phyloP scores from a whole-genome alignment of 2,888 invertebrate genomes.

The Epirrhoe alternata region DNA sequence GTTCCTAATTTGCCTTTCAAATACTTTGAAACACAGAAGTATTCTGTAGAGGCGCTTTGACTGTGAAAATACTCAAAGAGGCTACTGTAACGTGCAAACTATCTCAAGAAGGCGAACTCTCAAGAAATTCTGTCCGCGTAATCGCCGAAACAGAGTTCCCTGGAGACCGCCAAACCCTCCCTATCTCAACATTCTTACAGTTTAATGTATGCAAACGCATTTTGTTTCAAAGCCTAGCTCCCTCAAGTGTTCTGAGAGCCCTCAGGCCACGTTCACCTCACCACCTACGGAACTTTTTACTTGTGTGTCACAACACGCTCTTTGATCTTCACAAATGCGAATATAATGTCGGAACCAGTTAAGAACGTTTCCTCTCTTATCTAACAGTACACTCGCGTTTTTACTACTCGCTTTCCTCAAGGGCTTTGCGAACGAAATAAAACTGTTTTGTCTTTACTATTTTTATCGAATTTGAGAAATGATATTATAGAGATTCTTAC shows the following conservation, averaged over 20 bases:
- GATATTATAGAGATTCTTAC: slow-evolving; percentile 61
- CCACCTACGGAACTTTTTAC: slow-evolving; percentile 69
- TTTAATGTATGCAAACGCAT: slow-evolving; percentile 86
- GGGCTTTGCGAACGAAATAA: slow-evolving; percentile 67
- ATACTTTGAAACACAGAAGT: slow-evolving; percentile 80
- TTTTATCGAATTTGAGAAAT: slow-evolving; percentile 66
- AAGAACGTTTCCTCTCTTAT: slow-evolving; percentile 71
- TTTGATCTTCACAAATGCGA: slow-evolving; percentile 84
- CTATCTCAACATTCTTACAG: slow-evolving; percentile 84
- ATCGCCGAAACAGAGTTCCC: slow-evolving; percentile 82
- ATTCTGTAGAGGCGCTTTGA: slow-evolving; percentile 74
- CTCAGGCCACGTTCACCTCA: slow-evolving; percentile 72
- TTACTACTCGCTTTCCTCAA: slow-evolving; percentile 64
- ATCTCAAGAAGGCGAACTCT: slow-evolving; percentile 76
- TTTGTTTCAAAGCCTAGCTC: slow-evolving; percentile 84
- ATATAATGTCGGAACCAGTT: slow-evolving; percentile 81
- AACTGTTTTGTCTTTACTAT: slow-evolving; percentile 66
- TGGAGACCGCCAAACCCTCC: slow-evolving; percentile 71
- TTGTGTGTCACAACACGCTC: slow-evolving; percentile 78
- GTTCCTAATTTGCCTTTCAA: slow-evolving; percentile 82
- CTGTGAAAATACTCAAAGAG: slow-evolving; percentile 76
- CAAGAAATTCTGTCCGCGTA: slow-evolving; percentile 81
- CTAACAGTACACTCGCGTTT: slow-evolving; percentile 60
- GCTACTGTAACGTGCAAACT: slow-evolving; percentile 81
- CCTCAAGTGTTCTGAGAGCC: slow-evolving; percentile 76